Conservation (phyloP, 2,797 vertebrate species). For the Lutjanus campechanus region DNA sequence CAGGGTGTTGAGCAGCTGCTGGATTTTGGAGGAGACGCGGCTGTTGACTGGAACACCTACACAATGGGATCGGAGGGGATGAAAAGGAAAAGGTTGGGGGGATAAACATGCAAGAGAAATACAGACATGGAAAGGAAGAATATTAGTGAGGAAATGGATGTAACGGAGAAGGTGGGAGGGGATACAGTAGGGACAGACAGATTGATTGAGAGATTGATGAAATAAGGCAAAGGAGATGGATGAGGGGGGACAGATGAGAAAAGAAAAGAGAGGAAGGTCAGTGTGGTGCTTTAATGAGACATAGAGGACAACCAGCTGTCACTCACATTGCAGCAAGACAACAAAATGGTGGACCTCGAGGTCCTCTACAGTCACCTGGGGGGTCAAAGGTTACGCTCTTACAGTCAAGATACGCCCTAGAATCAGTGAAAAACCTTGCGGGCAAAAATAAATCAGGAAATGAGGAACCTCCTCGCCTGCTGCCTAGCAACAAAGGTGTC, state of each 20-base stretch:
- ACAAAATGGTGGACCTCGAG: slow-evolving; percentile 38
- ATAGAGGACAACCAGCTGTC: slow-evolving; percentile 63
- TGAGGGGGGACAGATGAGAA: slow-evolving; percentile 42
- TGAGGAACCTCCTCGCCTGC: slow-evolving; percentile 53
- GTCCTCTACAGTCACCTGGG: slow-evolving; percentile 53
- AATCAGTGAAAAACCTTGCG: slow-evolving; percentile 45
- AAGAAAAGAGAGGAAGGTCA: slow-evolving; percentile 59
- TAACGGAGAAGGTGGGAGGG: background rate
- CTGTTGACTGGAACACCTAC: slow-evolving; percentile 96
- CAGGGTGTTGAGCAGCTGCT: slow-evolving; percentile 96
- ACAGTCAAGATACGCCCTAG: slow-evolving; percentile 17
- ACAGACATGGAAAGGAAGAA: slow-evolving; percentile 18
- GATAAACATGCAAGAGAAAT: slow-evolving; percentile 40
- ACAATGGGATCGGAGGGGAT: slow-evolving; percentile 58
- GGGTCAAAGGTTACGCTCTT: slow-evolving; percentile 54
- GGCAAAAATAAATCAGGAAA: slow-evolving; percentile 40
- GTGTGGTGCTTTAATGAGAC: slow-evolving; percentile 41
- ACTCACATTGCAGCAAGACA: slow-evolving; percentile 53
- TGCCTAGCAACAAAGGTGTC: slow-evolving; percentile 84
- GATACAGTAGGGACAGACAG: slow-evolving; percentile 16
- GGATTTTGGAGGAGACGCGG: slow-evolving; percentile 98
- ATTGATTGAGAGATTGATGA: slow-evolving; percentile 54
- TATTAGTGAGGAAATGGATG: slow-evolving; percentile 10
- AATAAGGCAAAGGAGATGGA: slow-evolving; percentile 34
- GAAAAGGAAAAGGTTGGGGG: slow-evolving; percentile 37